Evolutionary conservation across 2,797 vertebrate genomes (phyloP), one percentile per base, ranked within the genome.

Genomic region (Gymnoscopelus braueri): DNA sequence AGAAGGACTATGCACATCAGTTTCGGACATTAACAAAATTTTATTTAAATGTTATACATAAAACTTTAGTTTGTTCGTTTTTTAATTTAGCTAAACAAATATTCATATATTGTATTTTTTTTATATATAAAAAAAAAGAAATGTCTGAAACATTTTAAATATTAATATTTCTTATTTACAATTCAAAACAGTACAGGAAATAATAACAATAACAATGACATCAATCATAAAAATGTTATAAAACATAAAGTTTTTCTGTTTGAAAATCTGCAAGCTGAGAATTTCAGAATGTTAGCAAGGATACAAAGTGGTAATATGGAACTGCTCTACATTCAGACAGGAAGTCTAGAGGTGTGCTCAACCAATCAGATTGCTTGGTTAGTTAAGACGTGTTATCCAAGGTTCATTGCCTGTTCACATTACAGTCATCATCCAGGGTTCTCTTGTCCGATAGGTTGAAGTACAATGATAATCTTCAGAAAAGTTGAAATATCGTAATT

Each of bases 141-240:
- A 88, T 78, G 84, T 87, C 87, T 88, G 84, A 96, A 95, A 95
- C 2, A 94, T 95, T 95, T 96, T 94, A 94, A 96, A 96, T 96
- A 96, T 93, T 92, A 95, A 96, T 95, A 96, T 95, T 96, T 97
- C 94, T 95, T 99, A 99, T 99, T 95, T 99, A 99, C 98, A 99
- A 87, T 91, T 93, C 91, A 93, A 96, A 96, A 97, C 96, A 95
- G 86, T 91, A 93, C 93, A 95, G 92, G 91, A 96, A 95, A 95
- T 90, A 91, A 93, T 91, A 93, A 92, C 84, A 87, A 82, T 87
- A 89, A 92, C 83, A 91, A 91, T 90, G 89, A 90, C 85, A 85
- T 86, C 88, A 88, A 85, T 89, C 88, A 87, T 93, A 94, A 88
- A 95, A 94, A 92, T 91, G 78, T 96, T 98, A 98, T 93, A 98